Evolutionary conservation across 2,113 vertebrate genomes (phyloP).

Genomic region (Elephas maximus): DNA sequence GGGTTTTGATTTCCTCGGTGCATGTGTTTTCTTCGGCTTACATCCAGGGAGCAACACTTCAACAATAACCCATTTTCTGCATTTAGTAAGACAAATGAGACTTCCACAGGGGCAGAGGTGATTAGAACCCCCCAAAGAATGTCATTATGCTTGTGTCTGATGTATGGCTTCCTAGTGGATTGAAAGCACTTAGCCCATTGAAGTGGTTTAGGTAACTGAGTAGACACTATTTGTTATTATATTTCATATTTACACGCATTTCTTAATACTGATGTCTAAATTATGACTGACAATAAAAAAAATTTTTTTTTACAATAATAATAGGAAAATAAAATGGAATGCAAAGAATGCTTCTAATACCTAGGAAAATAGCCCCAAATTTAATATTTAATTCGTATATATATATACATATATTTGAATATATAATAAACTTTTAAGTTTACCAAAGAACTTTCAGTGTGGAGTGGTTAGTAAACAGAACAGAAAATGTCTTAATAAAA

Average conservation of each 20-base stretch:
- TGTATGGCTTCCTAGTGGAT: not conserved
- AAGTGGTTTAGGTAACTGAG: constrained; percentile 40
- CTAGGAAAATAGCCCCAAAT: constrained; percentile 3
- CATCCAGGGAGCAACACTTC: not conserved
- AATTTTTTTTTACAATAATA: not conserved
- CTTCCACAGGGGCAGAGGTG: not conserved
- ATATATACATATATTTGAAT: not conserved
- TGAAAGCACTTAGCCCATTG: not conserved
- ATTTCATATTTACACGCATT: constrained; percentile 23
- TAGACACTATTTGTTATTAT: not conserved
- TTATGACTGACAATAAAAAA: not conserved
- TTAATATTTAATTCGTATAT: not conserved
- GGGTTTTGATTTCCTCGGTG: not conserved
- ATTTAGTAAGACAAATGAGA: not conserved
- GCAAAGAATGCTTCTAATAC: not conserved
- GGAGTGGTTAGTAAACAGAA: not conserved
- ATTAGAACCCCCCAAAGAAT: not conserved
- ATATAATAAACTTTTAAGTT: not conserved
- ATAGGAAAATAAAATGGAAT: constrained; percentile 4
- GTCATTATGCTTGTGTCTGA: not conserved
- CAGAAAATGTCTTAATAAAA: not conserved
- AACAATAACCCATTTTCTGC: not conserved
- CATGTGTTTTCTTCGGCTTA: not conserved
- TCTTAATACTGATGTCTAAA: not conserved
- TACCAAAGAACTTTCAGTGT: not conserved